phyloP scores from a whole-genome alignment of 2,888 invertebrate species.

The Pomacea canaliculata region DNA sequence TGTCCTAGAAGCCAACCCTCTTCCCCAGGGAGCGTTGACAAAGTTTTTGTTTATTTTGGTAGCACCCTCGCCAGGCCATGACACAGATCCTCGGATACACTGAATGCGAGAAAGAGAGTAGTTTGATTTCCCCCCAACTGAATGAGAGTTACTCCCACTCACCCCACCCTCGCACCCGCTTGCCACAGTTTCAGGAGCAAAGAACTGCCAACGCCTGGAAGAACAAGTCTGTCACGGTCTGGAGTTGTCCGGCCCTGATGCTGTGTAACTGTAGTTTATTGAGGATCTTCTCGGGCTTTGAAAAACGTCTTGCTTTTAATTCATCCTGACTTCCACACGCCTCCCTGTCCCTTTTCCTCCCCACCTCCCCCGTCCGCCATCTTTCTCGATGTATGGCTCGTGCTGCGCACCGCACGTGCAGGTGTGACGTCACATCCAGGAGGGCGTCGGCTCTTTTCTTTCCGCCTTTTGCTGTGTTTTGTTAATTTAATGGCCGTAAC shows the following conservation, averaged over 20 bases:
- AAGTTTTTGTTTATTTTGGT: too few relatives aligned
- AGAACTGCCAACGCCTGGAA: too few relatives aligned
- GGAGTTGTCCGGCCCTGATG: not conserved
- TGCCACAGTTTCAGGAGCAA: too few relatives aligned
- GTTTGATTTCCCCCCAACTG: too few relatives aligned
- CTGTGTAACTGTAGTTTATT: not conserved
- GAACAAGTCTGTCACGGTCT: too few relatives aligned
- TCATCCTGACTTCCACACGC: not conserved
- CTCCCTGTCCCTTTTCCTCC: not conserved
- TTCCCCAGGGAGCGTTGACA: too few relatives aligned
- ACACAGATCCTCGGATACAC: too few relatives aligned
- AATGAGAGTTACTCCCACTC: too few relatives aligned
- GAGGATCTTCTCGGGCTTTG: not conserved
- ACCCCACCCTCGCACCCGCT: too few relatives aligned
- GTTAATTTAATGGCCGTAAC: not conserved
- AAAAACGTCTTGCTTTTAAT: not conserved
- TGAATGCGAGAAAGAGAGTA: too few relatives aligned
- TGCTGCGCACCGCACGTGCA: not conserved
- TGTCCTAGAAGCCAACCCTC: too few relatives aligned
- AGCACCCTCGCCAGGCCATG: too few relatives aligned
- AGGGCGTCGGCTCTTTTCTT: not conserved
- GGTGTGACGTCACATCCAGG: not conserved
- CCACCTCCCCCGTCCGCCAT: not conserved
- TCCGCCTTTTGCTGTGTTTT: not conserved
- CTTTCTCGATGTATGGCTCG: not conserved